Evolutionary conservation across 1,140 invertebrate genomes (phyloP).

Genomic region (Cotesia glomerata): DNA sequence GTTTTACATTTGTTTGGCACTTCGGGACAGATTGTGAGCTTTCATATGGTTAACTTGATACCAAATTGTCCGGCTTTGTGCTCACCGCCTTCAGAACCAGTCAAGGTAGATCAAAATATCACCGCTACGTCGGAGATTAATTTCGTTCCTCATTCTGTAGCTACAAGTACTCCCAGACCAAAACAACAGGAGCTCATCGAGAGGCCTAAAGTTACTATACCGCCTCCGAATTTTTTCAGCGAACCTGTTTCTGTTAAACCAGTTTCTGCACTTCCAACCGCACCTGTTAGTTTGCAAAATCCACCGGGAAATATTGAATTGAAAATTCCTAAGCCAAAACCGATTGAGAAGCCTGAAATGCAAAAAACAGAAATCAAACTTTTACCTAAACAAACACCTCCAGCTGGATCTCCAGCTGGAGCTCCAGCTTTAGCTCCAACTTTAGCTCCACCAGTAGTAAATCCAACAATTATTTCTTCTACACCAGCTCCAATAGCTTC

Average conservation of each 20-base stretch:
- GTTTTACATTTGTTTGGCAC: constrained; percentile 67
- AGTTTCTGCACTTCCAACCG: background rate
- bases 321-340: constrained; percentile 34
- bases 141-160: constrained; percentile 37
- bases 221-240: constrained; percentile 38
- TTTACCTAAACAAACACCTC: constrained; percentile 24
- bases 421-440: background rate
- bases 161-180: constrained; percentile 51
- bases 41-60: constrained; percentile 65
- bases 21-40: constrained; percentile 68
- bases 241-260: constrained; percentile 31
- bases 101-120: constrained; percentile 31
- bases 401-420: background rate
- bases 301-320: constrained; percentile 27
- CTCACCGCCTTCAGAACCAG: constrained; percentile 52
- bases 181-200: constrained; percentile 37
- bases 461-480: background rate
- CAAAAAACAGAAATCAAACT: constrained; percentile 8
- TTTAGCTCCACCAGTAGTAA: background rate
- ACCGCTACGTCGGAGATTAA: constrained; percentile 43
- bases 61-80: constrained; percentile 58
- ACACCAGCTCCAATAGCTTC: background rate
- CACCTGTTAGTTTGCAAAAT: background rate
- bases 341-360: background rate
- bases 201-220: constrained; percentile 30